Percentiles rank a stretch among this genome's conserved stretches.
Evolutionary conservation across 2,888 invertebrate species (phyloP).

Genomic region (Heliconius ethilla): DNA sequence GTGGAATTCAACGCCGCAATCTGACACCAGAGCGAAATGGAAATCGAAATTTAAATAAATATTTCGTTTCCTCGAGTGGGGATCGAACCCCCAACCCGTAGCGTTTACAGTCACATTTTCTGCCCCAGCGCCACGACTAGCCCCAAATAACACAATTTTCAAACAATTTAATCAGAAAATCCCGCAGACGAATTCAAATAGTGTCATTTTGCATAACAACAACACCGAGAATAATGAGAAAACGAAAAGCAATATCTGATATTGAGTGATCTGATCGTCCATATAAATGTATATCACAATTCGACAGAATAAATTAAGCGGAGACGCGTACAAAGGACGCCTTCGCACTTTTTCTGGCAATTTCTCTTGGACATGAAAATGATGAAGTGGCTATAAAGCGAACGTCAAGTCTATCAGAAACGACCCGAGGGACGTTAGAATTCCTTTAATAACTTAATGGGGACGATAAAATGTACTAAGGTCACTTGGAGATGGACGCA

Average conservation of each 20-base stretch:
- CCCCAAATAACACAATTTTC: neutral
- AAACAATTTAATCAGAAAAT: neutral
- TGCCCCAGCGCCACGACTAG: neutral
- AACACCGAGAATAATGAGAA: conserved; percentile 7
- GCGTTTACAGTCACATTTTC: neutral
- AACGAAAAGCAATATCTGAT: conserved; percentile 26
- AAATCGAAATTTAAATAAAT: neutral
- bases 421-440: conserved; percentile 54
- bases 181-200: neutral
- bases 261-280: conserved; percentile 12
- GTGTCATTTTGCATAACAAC: conserved; percentile 9
- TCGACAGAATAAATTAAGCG: conserved; percentile 24
- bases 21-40: neutral
- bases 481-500: conserved; percentile 36
- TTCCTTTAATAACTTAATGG: conserved; percentile 65
- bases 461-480: conserved; percentile 40
- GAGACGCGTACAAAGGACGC: conserved; percentile 6
- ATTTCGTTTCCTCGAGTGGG: neutral
- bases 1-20: neutral
- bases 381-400: conserved; percentile 57
- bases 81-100: neutral
- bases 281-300: conserved; percentile 21
- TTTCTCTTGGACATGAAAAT: conserved; percentile 41
- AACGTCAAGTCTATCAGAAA: conserved; percentile 47
- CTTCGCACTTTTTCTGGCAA: conserved; percentile 28